Conservation (phyloP, 2,113 vertebrate genomes). For the Holacanthus passer region DNA sequence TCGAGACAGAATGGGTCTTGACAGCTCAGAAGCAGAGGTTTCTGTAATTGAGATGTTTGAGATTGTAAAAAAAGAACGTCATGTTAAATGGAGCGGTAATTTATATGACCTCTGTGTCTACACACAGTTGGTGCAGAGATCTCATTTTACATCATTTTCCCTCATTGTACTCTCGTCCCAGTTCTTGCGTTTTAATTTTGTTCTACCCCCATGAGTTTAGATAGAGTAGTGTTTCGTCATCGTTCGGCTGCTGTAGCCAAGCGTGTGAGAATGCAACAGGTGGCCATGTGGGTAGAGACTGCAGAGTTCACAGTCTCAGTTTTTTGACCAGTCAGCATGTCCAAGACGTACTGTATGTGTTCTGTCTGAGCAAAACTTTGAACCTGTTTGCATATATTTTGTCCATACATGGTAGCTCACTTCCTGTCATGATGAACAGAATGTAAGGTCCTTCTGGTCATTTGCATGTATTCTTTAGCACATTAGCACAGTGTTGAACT, state of each 20-base stretch:
- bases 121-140: background rate
- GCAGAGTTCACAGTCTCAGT: background rate
- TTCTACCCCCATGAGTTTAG: background rate
- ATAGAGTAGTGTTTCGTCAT: conserved; percentile 1
- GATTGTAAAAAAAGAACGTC: background rate
- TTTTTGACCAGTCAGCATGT: conserved; percentile 6
- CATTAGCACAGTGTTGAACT: background rate
- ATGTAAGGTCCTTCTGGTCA: background rate
- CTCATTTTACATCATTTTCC: background rate
- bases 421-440: background rate
- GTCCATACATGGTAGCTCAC: background rate
- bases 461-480: fast-evolving
- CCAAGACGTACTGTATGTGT: background rate
- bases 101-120: background rate
- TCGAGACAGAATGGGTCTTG: background rate
- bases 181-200: background rate
- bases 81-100: background rate
- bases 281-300: conserved; percentile 38
- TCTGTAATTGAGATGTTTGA: conserved; percentile 16
- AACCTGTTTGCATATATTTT: background rate
- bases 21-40: conserved; percentile 6
- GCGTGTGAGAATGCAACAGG: conserved; percentile 30
- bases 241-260: background rate
- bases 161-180: background rate
- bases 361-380: background rate